These are phyloP conservation scores for Cercopithecus neglectus DNA, from an alignment of 2,797 vertebrate species.

Conservation along the genomic window DNA sequence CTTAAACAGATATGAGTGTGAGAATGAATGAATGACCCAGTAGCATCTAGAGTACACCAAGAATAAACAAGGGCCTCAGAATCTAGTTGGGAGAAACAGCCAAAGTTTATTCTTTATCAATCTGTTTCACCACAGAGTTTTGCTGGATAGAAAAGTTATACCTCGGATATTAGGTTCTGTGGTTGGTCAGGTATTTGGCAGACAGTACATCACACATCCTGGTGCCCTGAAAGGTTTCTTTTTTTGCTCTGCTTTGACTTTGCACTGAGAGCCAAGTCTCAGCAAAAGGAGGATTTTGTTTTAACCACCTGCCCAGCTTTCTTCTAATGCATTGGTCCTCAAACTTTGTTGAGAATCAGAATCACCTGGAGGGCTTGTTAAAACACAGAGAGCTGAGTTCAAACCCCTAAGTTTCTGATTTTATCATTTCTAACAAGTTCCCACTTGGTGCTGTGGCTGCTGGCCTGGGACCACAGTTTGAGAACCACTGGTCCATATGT, in stretches of 20 bases:
- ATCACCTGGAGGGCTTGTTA: background rate
- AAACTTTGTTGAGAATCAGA: background rate
- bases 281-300: background rate
- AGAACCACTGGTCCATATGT: background rate
- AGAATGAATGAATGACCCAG: background rate
- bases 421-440: background rate
- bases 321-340: background rate
- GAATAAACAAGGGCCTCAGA: background rate
- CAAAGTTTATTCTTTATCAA: background rate
- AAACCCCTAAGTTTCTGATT: background rate
- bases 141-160: background rate
- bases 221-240: background rate
- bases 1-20: background rate
- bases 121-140: background rate
- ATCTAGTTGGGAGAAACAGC: background rate
- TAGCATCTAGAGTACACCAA: background rate
- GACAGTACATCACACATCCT: background rate
- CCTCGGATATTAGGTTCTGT: background rate
- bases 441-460: background rate
- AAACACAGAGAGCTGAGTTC: background rate
- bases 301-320: background rate
- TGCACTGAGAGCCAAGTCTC: background rate
- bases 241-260: background rate
- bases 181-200: background rate
- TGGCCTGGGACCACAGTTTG: background rate